Conservation (phyloP, 2,113 vertebrate genomes). For the Pterocles gutturalis region DNA sequence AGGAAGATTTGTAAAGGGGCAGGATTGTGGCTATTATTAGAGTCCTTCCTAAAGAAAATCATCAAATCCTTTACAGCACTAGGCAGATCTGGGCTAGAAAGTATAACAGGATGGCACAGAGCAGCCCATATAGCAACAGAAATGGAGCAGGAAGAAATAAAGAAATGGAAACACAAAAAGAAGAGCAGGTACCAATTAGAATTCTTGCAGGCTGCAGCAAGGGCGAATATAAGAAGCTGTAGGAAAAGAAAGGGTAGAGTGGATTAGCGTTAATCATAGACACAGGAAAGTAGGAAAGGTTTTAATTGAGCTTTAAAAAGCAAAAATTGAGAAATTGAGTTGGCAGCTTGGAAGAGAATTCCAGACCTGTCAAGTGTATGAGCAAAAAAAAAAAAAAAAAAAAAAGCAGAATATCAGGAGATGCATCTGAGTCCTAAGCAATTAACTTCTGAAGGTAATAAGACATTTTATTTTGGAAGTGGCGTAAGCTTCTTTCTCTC, state of each 20-base stretch:
- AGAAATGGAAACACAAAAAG: conserved; percentile 40
- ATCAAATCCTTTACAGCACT: conserved; percentile 44
- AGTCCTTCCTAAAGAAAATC: conserved; percentile 38
- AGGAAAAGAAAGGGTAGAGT: conserved; percentile 30
- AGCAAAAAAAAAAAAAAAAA: conserved; percentile 1
- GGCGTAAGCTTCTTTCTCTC: background rate
- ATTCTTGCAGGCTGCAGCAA: conserved; percentile 37
- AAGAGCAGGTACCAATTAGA: conserved; percentile 60
- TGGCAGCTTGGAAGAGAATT: conserved; percentile 34
- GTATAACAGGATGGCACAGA: conserved; percentile 31
- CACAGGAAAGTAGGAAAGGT: conserved; percentile 13
- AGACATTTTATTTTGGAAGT: background rate
- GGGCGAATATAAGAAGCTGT: background rate
- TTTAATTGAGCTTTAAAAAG: conserved; percentile 59
- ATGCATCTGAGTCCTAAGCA: background rate
- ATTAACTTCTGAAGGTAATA: conserved; percentile 32
- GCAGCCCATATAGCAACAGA: background rate
- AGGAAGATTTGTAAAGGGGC: conserved; percentile 42
- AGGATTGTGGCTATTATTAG: conserved; percentile 60
- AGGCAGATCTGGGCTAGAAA: conserved; percentile 56
- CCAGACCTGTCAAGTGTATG: background rate
- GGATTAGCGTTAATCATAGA: conserved; percentile 60
- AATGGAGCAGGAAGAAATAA: conserved; percentile 45
- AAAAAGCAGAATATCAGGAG: background rate
- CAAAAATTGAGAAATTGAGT: conserved; percentile 35